Evolutionary conservation across 1,140 invertebrate species (phyloP), one percentile per base, ranked within the genome.

Genomic region (Bombus confusus): DNA sequence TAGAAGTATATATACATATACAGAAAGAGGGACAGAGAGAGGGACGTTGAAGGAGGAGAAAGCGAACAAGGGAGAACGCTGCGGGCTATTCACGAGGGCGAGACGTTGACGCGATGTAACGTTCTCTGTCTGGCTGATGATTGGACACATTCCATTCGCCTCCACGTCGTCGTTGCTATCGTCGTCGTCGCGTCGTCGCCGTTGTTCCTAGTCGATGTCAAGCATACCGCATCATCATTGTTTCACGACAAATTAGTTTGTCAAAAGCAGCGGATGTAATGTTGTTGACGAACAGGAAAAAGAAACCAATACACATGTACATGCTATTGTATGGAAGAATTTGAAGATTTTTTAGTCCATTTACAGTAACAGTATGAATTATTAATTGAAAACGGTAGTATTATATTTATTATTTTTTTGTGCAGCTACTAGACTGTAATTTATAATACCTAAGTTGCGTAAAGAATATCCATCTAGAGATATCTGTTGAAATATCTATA

Each of bases 161-260:
- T 84, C 87, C 78, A 84, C 80, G 80, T 77, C 86, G 88, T 83
- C 85, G 86, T 80, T 59, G 62, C 43, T 41, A 77, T 85, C 37
- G 25, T 39, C 68, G 80, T 83, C 84, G 87, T 72, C 85, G 88
- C 82, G 86, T 78, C 86, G 85, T 80, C 57, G 59, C 13, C 77
- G 86, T 90, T 82, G 86, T 62, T 77, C 25, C 75, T 31, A n/a
- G 75, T 77, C 86, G 69, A 79, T 75, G 88, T 90, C 89, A 80
- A 83, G 81, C 86, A 75, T 79, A 82, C 43, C 79, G 83, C 59
- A 34, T 57, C 80, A 79, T 90, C 89, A 90, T 90, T 90, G 89
- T 90, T 87, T 90, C 88, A 83, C 86, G 89, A 90, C 88, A 90
- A 90, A 90, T 90, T 90, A 90, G 89, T 90, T 90, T 90, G 89